A percentile compares a stretch with the other conserved stretches of the same genome.
Evolutionary conservation across 2,888 invertebrate genomes (phyloP).

Genomic region (Sturmia bella): DNA sequence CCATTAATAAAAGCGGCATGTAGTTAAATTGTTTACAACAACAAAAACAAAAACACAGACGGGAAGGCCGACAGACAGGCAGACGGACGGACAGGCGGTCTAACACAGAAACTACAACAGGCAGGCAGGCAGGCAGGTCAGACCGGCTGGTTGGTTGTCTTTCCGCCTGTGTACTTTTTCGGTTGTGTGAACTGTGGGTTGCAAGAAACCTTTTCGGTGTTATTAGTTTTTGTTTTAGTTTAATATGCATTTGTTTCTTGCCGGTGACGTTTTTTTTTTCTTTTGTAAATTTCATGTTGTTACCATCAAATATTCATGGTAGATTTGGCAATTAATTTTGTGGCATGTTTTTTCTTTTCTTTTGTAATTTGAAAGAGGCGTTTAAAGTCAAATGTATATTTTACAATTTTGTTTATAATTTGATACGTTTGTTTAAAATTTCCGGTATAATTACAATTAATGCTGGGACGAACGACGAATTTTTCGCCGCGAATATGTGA

Average conservation of each 20-base stretch:
- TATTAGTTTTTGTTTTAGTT: conserved; percentile 20
- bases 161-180: conserved; percentile 22
- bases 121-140: background rate
- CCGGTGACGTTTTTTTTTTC: conserved; percentile 14
- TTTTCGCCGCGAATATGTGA: too few relatives aligned
- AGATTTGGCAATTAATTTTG: conserved; percentile 68
- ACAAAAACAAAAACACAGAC: conserved; percentile 14
- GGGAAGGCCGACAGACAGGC: conserved; percentile 8
- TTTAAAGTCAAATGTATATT: conserved; percentile 20
- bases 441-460: too few relatives aligned
- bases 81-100: conserved; percentile 25
- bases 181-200: conserved; percentile 46
- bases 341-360: conserved; percentile 51
- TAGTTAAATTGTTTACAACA: conserved; percentile 39
- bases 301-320: conserved; percentile 67
- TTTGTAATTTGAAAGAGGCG: conserved; percentile 39
- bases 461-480: too few relatives aligned
- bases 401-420: background rate
- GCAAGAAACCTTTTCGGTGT: conserved; percentile 55
- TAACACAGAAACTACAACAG: background rate
- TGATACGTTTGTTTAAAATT: too few relatives aligned
- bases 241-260: conserved; percentile 5
- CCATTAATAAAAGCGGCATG: conserved; percentile 61
- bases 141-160: conserved; percentile 17
- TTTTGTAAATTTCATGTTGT: conserved; percentile 53